These are phyloP conservation scores for Harpagifer antarcticus DNA, from an alignment of 2,797 vertebrate genomes.

Conservation along the genomic window DNA sequence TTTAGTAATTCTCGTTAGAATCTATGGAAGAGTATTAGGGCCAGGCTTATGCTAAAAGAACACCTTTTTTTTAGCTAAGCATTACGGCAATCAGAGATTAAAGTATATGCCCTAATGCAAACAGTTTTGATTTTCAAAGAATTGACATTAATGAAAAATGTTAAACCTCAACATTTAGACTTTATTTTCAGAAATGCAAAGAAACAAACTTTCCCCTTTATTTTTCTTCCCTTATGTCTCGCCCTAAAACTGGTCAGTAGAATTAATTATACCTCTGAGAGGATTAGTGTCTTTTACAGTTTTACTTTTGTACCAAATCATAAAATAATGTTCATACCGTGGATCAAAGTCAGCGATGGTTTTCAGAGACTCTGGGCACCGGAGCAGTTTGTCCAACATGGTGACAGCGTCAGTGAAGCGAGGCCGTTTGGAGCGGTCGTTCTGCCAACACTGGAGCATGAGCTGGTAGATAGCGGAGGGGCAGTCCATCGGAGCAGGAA, in stretches of 20 bases:
- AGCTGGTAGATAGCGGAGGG: constrained; percentile 96
- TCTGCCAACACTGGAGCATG: constrained; percentile 98
- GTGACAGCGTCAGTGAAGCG: constrained; percentile 93
- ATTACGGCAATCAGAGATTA: too few relatives aligned
- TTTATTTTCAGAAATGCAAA: too few relatives aligned
- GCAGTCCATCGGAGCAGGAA: constrained; percentile 95
- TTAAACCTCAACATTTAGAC: too few relatives aligned
- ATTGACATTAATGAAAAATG: too few relatives aligned
- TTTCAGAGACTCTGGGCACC: constrained; percentile 92
- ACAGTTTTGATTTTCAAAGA: too few relatives aligned
- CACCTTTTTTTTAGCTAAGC: too few relatives aligned
- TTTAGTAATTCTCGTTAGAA: too few relatives aligned
- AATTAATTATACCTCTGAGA: background rate
- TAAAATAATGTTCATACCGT: constrained; percentile 79
- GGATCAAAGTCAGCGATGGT: constrained; percentile 94
- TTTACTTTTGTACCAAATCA: background rate
- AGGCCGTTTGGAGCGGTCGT: constrained; percentile 91
- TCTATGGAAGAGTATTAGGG: too few relatives aligned
- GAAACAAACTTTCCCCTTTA: too few relatives aligned
- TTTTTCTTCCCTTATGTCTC: too few relatives aligned
- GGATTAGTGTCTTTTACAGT: background rate
- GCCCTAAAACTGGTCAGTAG: background rate
- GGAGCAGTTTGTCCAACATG: constrained; percentile 95
- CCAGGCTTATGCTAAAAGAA: too few relatives aligned
- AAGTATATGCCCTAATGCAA: too few relatives aligned